phyloP scores from a whole-genome alignment of 2,797 vertebrate species.

The Fistularia commersonii region DNA sequence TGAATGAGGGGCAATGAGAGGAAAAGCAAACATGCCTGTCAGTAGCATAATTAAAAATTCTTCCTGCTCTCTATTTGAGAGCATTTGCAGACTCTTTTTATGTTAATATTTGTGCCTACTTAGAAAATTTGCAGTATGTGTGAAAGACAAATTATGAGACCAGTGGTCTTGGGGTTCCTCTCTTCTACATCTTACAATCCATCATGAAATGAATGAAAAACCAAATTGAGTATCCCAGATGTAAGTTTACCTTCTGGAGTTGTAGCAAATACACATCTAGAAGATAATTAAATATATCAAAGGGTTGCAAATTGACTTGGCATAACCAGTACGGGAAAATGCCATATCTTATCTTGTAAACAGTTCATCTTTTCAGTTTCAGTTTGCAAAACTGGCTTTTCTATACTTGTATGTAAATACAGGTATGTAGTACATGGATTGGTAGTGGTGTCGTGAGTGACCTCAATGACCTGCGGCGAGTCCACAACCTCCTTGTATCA shows the following conservation, averaged over 20 bases:
- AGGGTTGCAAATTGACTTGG: no score
- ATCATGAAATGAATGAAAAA: no score
- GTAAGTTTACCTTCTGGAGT: no score
- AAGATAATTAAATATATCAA: no score
- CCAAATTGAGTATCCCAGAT: no score
- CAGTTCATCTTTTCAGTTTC: no score
- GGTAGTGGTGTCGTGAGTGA: constrained; percentile 98
- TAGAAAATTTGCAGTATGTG: constrained; percentile 1
- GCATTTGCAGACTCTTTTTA: constrained; percentile 12
- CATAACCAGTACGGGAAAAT: no score
- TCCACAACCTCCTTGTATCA: constrained; percentile 97
- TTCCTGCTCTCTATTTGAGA: constrained; percentile 14
- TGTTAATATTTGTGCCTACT: background rate
- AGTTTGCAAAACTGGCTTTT: background rate
- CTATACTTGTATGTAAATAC: constrained; percentile 6
- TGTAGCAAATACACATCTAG: no score
- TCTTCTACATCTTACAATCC: background rate
- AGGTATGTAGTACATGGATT: constrained; percentile 99
- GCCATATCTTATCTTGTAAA: no score
- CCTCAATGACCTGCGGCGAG: constrained; percentile 95
- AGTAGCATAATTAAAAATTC: constrained; percentile 21
- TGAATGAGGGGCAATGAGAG: constrained; percentile 12
- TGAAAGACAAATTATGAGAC: background rate
- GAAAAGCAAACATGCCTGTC: constrained; percentile 21
- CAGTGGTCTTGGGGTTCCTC: background rate